These are phyloP conservation scores for Ryuthela nishihirai DNA, from an alignment of 2,888 invertebrate species.

Conservation along the genomic window DNA sequence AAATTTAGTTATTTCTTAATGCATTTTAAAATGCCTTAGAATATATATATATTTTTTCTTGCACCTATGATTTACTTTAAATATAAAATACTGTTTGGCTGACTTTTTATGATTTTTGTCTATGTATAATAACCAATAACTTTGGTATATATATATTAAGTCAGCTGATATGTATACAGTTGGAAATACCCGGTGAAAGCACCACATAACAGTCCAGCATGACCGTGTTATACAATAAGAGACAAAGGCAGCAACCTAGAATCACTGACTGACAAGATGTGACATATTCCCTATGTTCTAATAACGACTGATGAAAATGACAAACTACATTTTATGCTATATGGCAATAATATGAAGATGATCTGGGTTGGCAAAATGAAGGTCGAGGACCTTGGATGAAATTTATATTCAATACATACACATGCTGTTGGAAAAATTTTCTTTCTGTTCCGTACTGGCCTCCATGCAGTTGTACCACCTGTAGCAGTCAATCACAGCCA, in stretches of 20 bases:
- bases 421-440: too few species aligned
- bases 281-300: conserved; percentile 11
- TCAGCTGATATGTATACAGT: conserved; percentile 8
- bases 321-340: conserved; percentile 16
- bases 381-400: neutral
- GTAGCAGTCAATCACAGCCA: conserved; percentile 25
- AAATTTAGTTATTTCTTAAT: too few species aligned
- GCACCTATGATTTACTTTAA: too few species aligned
- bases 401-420: too few species aligned
- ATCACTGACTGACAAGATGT: conserved; percentile 10
- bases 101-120: too few species aligned
- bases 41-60: too few species aligned
- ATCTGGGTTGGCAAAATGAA: conserved; percentile 15
- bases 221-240: conserved; percentile 9
- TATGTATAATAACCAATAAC: too few species aligned
- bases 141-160: too few species aligned
- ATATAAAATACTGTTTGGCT: too few species aligned
- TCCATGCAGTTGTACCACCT: conserved; percentile 7
- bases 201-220: conserved; percentile 23
- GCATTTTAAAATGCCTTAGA: too few species aligned
- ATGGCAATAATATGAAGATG: conserved; percentile 17
- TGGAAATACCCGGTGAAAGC: conserved; percentile 26
- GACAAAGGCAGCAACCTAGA: conserved; percentile 4
- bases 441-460: conserved; percentile 13
- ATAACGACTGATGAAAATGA: conserved; percentile 23